Percentiles rank a stretch among this genome's conserved stretches.
Evolutionary conservation across 2,888 invertebrate genomes (phyloP).

Genomic region (Vanessa cardui): DNA sequence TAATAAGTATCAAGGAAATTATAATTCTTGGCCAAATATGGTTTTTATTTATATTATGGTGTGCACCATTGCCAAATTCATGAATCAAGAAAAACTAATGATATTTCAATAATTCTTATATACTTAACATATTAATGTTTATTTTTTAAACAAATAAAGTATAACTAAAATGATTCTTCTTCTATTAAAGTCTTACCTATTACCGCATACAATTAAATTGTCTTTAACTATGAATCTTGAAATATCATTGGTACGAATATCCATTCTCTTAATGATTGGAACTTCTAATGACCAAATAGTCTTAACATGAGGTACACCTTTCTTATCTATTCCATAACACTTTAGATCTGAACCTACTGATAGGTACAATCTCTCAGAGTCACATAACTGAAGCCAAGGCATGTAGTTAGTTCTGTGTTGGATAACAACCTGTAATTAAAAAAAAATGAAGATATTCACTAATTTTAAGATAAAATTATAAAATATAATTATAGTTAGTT

Average conservation of each 20-base stretch:
- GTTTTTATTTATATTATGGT: too few species aligned
- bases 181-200: constrained; percentile 59
- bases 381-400: constrained; percentile 67
- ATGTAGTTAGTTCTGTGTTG: constrained; percentile 64
- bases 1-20: too few species aligned
- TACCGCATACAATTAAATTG: constrained; percentile 66
- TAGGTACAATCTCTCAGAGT: constrained; percentile 57
- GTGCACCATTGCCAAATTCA: too few species aligned
- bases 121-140: not conserved
- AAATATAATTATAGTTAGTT: too few species aligned
- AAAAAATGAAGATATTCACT: not conserved
- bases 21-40: too few species aligned
- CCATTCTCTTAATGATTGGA: constrained; percentile 60
- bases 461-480: too few species aligned
- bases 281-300: constrained; percentile 61
- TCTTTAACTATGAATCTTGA: constrained; percentile 68
- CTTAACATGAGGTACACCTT: constrained; percentile 52
- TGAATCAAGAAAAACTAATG: not conserved
- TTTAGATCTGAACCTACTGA: constrained; percentile 62
- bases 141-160: not conserved
- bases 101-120: not conserved
- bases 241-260: constrained; percentile 73
- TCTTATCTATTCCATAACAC: constrained; percentile 57
- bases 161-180: not conserved
- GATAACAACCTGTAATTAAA: constrained; percentile 55